Evolutionary conservation across 1,140 invertebrate genomes (phyloP), one percentile per base, ranked within the genome.

Genomic region (Eumeta japonica): DNA sequence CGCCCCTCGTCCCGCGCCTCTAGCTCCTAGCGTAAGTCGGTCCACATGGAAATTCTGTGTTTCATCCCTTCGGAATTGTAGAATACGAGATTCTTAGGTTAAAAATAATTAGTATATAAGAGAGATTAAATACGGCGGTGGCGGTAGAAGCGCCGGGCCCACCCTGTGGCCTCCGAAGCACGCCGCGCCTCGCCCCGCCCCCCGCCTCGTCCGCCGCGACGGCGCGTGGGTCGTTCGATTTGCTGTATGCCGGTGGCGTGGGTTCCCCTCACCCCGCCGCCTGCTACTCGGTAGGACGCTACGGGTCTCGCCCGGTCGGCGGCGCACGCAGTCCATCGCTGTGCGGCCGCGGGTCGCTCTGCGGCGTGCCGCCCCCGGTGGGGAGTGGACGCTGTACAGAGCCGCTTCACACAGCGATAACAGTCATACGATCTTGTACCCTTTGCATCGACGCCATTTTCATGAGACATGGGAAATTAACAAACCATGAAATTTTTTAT

Each of bases 1-100:
- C n/a, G n/a, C n/a, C n/a, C n/a, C n/a, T n/a, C n/a, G n/a, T n/a
- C n/a, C n/a, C n/a, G n/a, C n/a, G n/a, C n/a, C n/a, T n/a, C n/a
- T n/a, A n/a, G n/a, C n/a, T n/a, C n/a, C n/a, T n/a, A n/a, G n/a
- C n/a, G n/a, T n/a, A n/a, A n/a, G n/a, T n/a, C n/a, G n/a, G n/a
- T n/a, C n/a, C n/a, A n/a, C n/a, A n/a, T n/a, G n/a, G n/a, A n/a
- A n/a, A n/a, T n/a, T n/a, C n/a, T n/a, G n/a, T n/a, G n/a, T n/a
- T n/a, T n/a, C 62, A 72, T 49, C 56, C 54, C 58, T 62, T 58
- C 53, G 56, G 51, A 47, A 53, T 62, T n/a, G 57, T 61, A 60
- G 55, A 62, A 57, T 59, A 58, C 64, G 65, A 70, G 65, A 70
- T 70, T 70, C 59, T 54, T 73, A 73, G 68, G 63, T 67, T 68